Percentiles rank a stretch among this genome's conserved stretches.
Conservation (phyloP, 2,888 invertebrate species). For the Callosobruchus maculatus region DNA sequence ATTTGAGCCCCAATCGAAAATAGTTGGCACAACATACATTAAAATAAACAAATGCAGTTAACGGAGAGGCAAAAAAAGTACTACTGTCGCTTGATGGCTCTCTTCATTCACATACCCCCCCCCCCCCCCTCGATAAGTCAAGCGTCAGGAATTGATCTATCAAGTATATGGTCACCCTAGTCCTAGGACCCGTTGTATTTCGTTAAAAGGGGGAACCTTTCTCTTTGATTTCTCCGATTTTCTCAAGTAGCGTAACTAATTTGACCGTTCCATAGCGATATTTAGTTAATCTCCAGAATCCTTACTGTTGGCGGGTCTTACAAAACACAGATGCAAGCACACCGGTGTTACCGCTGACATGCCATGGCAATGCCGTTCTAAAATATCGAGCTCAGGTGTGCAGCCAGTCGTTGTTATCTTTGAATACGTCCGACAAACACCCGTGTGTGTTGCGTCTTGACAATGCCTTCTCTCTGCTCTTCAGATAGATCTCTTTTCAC, state of each 20-base stretch:
- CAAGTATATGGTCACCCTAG: too few species aligned
- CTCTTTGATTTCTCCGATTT: too few species aligned
- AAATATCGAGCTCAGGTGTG: neutral
- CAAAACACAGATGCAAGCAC: neutral
- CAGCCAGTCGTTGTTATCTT: neutral
- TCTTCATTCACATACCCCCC: too few species aligned
- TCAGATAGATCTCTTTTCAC: neutral
- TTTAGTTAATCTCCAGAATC: neutral
- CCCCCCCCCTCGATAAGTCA: too few species aligned
- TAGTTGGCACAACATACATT: too few species aligned
- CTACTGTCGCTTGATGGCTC: too few species aligned
- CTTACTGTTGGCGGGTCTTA: neutral
- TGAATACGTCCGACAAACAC: neutral
- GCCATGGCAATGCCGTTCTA: neutral
- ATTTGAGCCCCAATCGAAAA: too few species aligned
- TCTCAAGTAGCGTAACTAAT: neutral
- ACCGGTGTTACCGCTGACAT: neutral
- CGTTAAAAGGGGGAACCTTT: too few species aligned
- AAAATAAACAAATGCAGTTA: too few species aligned
- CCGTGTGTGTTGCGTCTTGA: neutral
- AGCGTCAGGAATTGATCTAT: too few species aligned
- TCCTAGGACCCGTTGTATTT: too few species aligned
- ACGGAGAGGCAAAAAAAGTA: too few species aligned
- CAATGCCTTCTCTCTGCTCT: neutral
- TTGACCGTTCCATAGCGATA: neutral